Base-by-base conservation (phyloP, 92 coral and sea anemone species). In the Siderastrea siderea region DNA sequence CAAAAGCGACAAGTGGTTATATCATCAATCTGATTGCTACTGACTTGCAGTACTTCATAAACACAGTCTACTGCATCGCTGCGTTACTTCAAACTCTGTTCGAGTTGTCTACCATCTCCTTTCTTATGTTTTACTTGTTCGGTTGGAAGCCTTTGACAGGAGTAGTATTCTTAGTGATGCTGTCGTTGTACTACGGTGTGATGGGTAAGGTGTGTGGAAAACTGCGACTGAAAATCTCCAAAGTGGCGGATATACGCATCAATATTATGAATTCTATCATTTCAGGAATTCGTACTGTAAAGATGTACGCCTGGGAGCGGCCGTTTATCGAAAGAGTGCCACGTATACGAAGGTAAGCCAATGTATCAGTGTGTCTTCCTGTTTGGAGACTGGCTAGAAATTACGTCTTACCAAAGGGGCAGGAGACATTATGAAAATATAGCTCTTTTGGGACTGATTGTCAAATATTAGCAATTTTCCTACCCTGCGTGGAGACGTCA, bases 21-120 rank as follows among this genome's bases (percentile, higher is more conserved):
- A 52, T 93, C 52, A 88, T 93, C 83, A 92, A 93, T 74, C 90
- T 90, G 71, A 86, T 93, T 71, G 86, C 96, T 3, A 80, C 92
- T 68, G 96, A 93, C 83, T 78, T 87, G 12, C 96, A 93, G 75
- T 88, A 93, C 47, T 93, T 93, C 80, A 93, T 90, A 16, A 79
- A 77, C 60, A 84, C 89, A 16, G 81, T 92, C 46, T 75, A 51
- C 17, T 82, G 81, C 59, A 83, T 82, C 46, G 84, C 89, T 47
- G 48, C 59, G n/a, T 74, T 93, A 26, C 57, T 67, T 10, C 96
- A 90, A 65, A 86, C 91, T 12, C 84, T 86, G 17, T 81, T 89
- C 47, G 90, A 93, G 81, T 70, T 93, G 10, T 60, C 90, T 6
- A 79, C 90, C 9, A 79, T 91, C 50, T 88, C 89, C 3, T 43